These are phyloP conservation scores for Maccullochella peelii DNA, from an alignment of 2,113 vertebrate species.

Conservation along the genomic window DNA sequence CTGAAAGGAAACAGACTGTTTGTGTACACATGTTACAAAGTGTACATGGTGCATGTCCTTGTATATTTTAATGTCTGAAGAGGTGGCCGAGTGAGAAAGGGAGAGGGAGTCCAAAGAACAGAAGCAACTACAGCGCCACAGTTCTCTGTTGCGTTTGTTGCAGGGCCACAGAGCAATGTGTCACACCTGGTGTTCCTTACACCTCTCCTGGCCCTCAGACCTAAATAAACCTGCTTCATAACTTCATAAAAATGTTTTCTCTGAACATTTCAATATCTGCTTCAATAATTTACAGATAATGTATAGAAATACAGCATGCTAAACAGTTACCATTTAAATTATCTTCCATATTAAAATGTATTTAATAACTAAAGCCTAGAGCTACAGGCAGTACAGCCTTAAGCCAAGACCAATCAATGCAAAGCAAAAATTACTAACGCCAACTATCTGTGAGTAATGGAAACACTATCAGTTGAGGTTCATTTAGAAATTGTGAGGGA, in stretches of 20 bases:
- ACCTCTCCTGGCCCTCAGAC: constrained; percentile 3
- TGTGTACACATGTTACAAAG: constrained; percentile 54
- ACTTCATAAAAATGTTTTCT: constrained; percentile 5
- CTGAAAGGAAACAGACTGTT: constrained; percentile 66
- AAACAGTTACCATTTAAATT: background rate
- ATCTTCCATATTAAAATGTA: background rate
- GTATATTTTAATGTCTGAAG: constrained; percentile 77
- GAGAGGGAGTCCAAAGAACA: background rate
- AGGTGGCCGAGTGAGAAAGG: constrained; percentile 37
- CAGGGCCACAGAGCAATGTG: constrained; percentile 34
- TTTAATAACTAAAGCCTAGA: background rate
- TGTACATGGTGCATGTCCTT: constrained; percentile 48
- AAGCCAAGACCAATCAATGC: background rate
- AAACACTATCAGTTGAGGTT: background rate
- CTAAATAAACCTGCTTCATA: constrained; percentile 29
- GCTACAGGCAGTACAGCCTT: background rate
- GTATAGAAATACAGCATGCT: background rate
- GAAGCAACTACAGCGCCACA: constrained; percentile 13
- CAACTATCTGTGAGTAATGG: background rate
- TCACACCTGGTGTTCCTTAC: constrained; percentile 49
- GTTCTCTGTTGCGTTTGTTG: constrained; percentile 47
- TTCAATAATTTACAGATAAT: background rate
- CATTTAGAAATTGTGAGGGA: background rate
- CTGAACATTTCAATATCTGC: background rate
- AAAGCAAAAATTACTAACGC: background rate